Conservation (phyloP, 2,888 invertebrate species). For the Elaeidobius kamerunicus region DNA sequence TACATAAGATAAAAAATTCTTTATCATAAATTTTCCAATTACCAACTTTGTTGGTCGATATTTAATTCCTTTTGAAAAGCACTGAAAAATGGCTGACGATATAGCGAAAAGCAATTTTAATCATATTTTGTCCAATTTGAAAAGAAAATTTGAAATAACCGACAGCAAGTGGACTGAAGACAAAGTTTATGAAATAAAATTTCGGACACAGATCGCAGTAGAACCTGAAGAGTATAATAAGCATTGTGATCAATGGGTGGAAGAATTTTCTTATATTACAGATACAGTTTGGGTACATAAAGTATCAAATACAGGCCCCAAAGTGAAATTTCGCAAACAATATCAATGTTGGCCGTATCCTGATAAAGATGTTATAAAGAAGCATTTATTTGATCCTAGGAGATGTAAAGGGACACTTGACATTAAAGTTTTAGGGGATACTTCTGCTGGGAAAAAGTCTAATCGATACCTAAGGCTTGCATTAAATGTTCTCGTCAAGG, state of each 20-base stretch:
- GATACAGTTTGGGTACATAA: conserved; percentile 50
- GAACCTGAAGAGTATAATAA: conserved; percentile 47
- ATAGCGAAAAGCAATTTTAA: conserved; percentile 45
- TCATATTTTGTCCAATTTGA: conserved; percentile 43
- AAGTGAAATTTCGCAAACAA: conserved; percentile 49
- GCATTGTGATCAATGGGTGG: conserved; percentile 49
- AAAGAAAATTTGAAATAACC: conserved; percentile 47
- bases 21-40: background rate
- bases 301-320: conserved; percentile 49
- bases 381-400: conserved; percentile 47
- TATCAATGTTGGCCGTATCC: conserved; percentile 50
- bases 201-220: conserved; percentile 46
- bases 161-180: conserved; percentile 45
- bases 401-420: conserved; percentile 48
- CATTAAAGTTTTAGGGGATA: conserved; percentile 47
- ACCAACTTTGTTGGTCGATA: conserved; percentile 32
- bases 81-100: conserved; percentile 36
- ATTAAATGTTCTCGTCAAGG: conserved; percentile 48
- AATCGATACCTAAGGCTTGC: conserved; percentile 47
- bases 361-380: conserved; percentile 46
- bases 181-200: conserved; percentile 47
- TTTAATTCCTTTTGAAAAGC: conserved; percentile 29
- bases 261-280: conserved; percentile 47
- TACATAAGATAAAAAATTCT: background rate
- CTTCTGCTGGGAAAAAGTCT: conserved; percentile 44